These are phyloP conservation scores for Montipora foliosa DNA, from an alignment of 64 coral and sea anemone genomes.

Conservation along the genomic window DNA sequence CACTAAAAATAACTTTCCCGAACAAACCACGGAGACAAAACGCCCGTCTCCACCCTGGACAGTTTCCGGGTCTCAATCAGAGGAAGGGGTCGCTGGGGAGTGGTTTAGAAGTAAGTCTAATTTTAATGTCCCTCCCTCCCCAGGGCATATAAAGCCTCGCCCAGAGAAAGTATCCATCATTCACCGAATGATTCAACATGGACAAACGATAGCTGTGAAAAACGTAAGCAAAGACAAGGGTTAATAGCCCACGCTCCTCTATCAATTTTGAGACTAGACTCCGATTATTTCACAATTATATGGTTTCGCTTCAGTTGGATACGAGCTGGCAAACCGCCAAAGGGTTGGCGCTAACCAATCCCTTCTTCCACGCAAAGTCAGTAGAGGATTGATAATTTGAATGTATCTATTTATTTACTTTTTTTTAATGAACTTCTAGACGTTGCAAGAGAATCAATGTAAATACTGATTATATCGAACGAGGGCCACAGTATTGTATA, in stretches of 20 bases:
- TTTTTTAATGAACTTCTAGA: too few relatives aligned
- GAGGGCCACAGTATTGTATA: too few relatives aligned
- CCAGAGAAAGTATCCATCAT: background rate
- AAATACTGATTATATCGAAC: too few relatives aligned
- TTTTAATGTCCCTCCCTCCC: conserved; percentile 43
- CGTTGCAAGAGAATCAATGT: too few relatives aligned
- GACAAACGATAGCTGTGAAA: background rate
- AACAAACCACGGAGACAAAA: background rate
- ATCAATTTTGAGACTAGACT: too few relatives aligned
- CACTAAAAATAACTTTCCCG: background rate
- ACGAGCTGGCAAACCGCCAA: too few relatives aligned
- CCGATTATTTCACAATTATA: too few relatives aligned
- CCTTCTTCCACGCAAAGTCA: too few relatives aligned
- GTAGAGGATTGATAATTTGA: too few relatives aligned
- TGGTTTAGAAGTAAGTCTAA: background rate
- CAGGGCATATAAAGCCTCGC: conserved; percentile 6
- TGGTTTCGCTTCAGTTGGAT: too few relatives aligned
- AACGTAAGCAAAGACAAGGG: background rate
- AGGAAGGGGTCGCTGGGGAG: background rate
- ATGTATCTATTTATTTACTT: too few relatives aligned
- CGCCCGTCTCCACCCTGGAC: background rate
- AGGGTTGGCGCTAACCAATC: too few relatives aligned
- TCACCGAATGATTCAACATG: background rate
- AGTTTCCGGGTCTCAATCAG: background rate
- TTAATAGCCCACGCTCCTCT: background rate